Percentiles rank a stretch among this genome's conserved stretches.
phyloP scores from a whole-genome alignment of 2,888 invertebrate species.

The Electrophaes corylata region DNA sequence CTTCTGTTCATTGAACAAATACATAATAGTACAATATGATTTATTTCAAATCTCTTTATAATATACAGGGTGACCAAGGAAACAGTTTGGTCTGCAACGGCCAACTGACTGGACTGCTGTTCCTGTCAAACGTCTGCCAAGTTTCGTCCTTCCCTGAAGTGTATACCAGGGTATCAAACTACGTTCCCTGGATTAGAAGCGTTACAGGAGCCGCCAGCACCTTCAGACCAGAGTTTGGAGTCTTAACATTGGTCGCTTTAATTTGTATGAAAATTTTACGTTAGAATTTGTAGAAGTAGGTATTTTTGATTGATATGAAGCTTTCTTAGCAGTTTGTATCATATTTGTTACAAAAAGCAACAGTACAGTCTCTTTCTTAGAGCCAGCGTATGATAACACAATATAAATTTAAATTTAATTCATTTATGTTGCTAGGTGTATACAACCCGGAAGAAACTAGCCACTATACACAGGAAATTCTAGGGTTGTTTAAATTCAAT shows the following conservation, averaged over 20 bases:
- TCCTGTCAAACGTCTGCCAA: conserved; percentile 45
- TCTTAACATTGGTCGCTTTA: conserved; percentile 45
- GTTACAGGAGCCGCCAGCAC: conserved; percentile 50
- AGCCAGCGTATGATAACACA: too few species aligned
- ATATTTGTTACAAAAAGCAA: too few species aligned
- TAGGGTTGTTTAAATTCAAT: too few species aligned
- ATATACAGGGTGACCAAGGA: conserved; percentile 56
- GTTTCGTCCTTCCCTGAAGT: conserved; percentile 53
- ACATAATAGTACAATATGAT: too few species aligned
- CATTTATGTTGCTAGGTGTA: too few species aligned
- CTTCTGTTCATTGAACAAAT: neutral
- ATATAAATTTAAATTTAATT: too few species aligned
- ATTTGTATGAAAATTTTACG: conserved; percentile 43
- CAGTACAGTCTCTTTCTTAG: too few species aligned
- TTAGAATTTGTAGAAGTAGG: too few species aligned
- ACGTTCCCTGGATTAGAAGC: conserved; percentile 54
- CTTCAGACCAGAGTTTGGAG: conserved; percentile 47
- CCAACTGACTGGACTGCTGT: conserved; percentile 55
- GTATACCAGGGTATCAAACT: conserved; percentile 59
- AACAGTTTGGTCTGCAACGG: conserved; percentile 55
- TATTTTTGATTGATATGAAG: too few species aligned
- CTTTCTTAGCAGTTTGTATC: too few species aligned
- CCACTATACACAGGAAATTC: too few species aligned
- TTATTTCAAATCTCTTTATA: conserved; percentile 11
- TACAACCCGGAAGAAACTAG: too few species aligned